Evolutionary conservation across 2,888 invertebrate species (phyloP), one percentile per base, ranked within the genome.

Genomic region (Carterocephalus palaemon): DNA sequence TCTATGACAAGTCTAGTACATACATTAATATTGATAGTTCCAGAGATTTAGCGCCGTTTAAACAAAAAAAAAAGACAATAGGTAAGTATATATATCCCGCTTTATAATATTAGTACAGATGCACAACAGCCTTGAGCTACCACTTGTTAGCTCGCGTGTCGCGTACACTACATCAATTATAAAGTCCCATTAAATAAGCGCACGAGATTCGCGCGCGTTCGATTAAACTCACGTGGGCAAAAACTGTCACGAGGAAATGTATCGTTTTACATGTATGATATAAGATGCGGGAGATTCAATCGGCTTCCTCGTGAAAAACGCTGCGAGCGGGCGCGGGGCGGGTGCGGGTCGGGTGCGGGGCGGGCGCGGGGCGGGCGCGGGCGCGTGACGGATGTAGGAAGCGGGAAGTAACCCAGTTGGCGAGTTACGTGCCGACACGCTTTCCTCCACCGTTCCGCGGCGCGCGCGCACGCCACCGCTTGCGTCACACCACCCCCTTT

Each of bases 351-450:
- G 48, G 39, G 9, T 13, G 33, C 31, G 36, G 40, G 2, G 9
- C 1, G 10, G 8, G 17, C n/a, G 4, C 13, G 15, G 6, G 22
- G n/a, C 39, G 32, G 36, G 26, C 23, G 20, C 22, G 45, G 31
- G 28, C 47, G 38, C 50, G 46, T 20, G 22, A 40, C 31, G 41
- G 5, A 7, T 19, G 42, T 56, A 73, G 83, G 84, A 84, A 84
- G 69, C 60, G 73, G 82, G 82, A 84, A 82, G 71, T 80, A 74
- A 74, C 75, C 77, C 54, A 80, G 61, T 75, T 70, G 70, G 52
- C 56, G 56, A 53, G 67, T 81, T 70, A 75, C 75, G 75, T 73
- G 65, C 69, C 42, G 60, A 62, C 55, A 66, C 67, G 62, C 68
- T 78, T 74, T 74, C 71, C 73, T 71, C 70, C 65, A 19, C 62